These are phyloP conservation scores for Euzophera pinguis DNA, from an alignment of 2,888 invertebrate genomes.

Conservation along the genomic window DNA sequence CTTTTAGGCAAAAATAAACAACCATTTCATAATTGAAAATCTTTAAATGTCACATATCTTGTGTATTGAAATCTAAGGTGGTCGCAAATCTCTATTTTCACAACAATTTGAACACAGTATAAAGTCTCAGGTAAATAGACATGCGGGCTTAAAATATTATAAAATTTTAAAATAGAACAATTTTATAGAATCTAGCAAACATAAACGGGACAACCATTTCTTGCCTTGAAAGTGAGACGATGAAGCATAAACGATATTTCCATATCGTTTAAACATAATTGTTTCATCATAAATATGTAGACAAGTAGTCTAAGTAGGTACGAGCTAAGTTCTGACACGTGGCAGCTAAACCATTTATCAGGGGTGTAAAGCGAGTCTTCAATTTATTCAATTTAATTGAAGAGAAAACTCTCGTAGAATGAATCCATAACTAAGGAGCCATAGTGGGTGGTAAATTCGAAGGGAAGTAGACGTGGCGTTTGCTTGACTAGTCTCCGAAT, in stretches of 20 bases:
- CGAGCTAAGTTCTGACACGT: neutral
- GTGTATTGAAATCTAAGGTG: neutral
- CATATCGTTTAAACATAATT: conserved; percentile 11
- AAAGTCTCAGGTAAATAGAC: neutral
- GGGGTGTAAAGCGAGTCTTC: conserved; percentile 18
- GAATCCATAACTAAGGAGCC: conserved; percentile 45
- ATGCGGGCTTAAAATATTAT: neutral
- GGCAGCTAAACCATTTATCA: neutral
- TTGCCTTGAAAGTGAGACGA: conserved; percentile 66
- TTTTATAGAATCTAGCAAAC: conserved; percentile 40
- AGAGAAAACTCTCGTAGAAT: conserved; percentile 41
- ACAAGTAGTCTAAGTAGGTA: neutral
- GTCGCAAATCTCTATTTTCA: neutral
- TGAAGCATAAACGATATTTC: conserved; percentile 29
- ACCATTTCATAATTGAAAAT: too few relatives aligned
- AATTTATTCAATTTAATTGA: conserved; percentile 28
- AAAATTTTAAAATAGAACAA: neutral
- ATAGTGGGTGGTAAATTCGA: conserved; percentile 36
- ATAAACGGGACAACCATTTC: conserved; percentile 47
- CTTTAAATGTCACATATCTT: neutral
- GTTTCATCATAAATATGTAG: conserved; percentile 18
- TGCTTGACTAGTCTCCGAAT: conserved; percentile 54
- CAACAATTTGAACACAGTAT: conserved; percentile 3
- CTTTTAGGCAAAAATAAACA: neutral
- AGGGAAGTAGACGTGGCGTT: conserved; percentile 44